Evolutionary conservation across 1,140 invertebrate species (phyloP), one percentile per base, ranked within the genome.

Genomic region (Vanessa tameamea): DNA sequence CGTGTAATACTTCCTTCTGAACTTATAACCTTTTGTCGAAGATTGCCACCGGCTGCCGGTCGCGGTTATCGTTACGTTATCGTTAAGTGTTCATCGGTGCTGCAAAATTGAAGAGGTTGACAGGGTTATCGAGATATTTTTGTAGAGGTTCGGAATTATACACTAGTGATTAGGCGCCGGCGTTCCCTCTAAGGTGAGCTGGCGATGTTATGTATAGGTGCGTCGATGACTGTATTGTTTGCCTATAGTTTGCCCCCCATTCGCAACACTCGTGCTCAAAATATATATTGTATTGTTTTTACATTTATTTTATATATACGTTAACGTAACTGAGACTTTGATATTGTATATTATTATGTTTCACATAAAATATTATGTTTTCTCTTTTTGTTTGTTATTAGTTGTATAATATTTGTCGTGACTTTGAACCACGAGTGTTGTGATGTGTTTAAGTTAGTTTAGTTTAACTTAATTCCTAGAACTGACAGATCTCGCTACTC

Each of bases 41-140:
- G 51, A 57, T 57, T 12, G 11, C 20, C 3, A 4, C 15, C 2
- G 23, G 7, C 9, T 23, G 8, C 9, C 12, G 53, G 15, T 59
- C 55, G 11, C 23, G 20, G 20, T 20, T 20, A 26, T 31, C 55
- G 12, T 72, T 68, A 69, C 59, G 66, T 77, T 76, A 68, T 79
- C 74, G 69, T 78, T 76, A 83, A 82, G 85, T 88, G 85, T 88
- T 85, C 82, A 87, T 80, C 80, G 88, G 87, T 90, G 88, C 87
- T 89, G 81, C 81, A 70, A 82, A 85, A 83, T 83, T 83, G 71
- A 83, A 73, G 75, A 78, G 78, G 82, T 69, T 73, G 82, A 88
- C 87, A 88, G 87, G 88, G 88, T 89, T 59, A 59, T 65, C 73
- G 61, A 75, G 37, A 51, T 87, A 87, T 87, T 87, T 87, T 87